Conservation (phyloP, 2,113 vertebrate species). For the Paramormyrops kingsleyae region DNA sequence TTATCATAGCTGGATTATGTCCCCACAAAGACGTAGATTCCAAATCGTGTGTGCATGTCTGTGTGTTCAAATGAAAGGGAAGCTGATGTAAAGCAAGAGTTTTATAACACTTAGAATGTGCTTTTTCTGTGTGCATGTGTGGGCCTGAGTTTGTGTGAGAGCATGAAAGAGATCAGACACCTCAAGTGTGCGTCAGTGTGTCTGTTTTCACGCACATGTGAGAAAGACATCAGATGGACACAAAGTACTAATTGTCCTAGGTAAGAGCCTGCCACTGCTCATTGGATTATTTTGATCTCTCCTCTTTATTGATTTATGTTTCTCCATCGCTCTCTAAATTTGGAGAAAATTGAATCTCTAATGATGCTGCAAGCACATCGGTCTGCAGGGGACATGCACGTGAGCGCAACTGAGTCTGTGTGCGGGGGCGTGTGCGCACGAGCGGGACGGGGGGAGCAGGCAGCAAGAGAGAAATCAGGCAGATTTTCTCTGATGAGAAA, state of each 20-base stretch:
- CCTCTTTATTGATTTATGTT: background rate
- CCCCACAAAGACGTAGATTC: background rate
- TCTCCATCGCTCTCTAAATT: background rate
- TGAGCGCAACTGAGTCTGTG: background rate
- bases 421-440: background rate
- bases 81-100: background rate
- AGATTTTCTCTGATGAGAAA: background rate
- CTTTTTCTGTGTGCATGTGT: conserved; percentile 1
- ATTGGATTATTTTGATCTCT: background rate
- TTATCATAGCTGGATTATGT: background rate
- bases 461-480: background rate
- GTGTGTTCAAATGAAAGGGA: background rate
- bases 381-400: background rate
- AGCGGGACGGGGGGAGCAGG: background rate
- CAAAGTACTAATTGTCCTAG: background rate
- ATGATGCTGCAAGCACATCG: background rate
- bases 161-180: background rate
- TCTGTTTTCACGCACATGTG: background rate
- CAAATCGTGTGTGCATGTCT: background rate
- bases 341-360: background rate
- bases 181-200: background rate
- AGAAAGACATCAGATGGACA: background rate
- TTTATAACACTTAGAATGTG: background rate
- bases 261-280: background rate
- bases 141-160: conserved; percentile 10